phyloP scores from a whole-genome alignment of 2,888 invertebrate species.

The Dynastes maya region DNA sequence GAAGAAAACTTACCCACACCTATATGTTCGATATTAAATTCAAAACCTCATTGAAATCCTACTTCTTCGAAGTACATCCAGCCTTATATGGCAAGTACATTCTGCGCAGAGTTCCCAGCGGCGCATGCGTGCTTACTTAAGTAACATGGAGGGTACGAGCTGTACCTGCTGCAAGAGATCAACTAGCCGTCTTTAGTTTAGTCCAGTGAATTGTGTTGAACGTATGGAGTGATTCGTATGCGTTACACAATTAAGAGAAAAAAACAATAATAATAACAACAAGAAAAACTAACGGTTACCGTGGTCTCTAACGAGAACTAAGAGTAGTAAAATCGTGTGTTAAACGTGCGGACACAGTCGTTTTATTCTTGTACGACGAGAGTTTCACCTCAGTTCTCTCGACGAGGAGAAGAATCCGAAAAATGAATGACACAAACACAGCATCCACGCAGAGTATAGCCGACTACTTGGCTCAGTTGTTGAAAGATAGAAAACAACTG shows the following conservation, averaged over 20 bases:
- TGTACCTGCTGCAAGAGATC: slow-evolving; percentile 27
- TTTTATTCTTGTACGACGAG: too few relatives aligned
- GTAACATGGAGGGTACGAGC: slow-evolving; percentile 49
- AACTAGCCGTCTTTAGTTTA: slow-evolving; percentile 24
- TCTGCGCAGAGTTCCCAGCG: slow-evolving; percentile 45
- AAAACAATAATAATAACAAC: slow-evolving; percentile 36
- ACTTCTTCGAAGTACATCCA: slow-evolving; percentile 26
- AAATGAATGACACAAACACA: slow-evolving; percentile 68
- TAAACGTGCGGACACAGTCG: not conserved
- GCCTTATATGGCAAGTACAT: slow-evolving; percentile 52
- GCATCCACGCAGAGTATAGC: slow-evolving; percentile 95
- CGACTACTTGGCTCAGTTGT: slow-evolving; percentile 99
- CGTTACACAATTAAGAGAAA: slow-evolving; percentile 28
- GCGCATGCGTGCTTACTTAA: slow-evolving; percentile 50
- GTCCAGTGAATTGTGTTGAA: slow-evolving; percentile 43
- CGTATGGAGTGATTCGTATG: slow-evolving; percentile 26
- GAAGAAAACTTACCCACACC: slow-evolving; percentile 11
- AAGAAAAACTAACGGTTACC: slow-evolving; percentile 2
- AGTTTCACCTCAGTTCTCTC: slow-evolving; percentile 19
- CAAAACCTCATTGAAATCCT: slow-evolving; percentile 34
- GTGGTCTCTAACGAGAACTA: not conserved
- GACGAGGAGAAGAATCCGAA: slow-evolving; percentile 50
- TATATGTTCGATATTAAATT: slow-evolving; percentile 29
- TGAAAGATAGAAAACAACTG: slow-evolving; percentile 99
- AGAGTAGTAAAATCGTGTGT: slow-evolving; percentile 2